These are phyloP conservation scores for Pecten maximus DNA, from an alignment of 2,888 invertebrate genomes.

Conservation along the genomic window DNA sequence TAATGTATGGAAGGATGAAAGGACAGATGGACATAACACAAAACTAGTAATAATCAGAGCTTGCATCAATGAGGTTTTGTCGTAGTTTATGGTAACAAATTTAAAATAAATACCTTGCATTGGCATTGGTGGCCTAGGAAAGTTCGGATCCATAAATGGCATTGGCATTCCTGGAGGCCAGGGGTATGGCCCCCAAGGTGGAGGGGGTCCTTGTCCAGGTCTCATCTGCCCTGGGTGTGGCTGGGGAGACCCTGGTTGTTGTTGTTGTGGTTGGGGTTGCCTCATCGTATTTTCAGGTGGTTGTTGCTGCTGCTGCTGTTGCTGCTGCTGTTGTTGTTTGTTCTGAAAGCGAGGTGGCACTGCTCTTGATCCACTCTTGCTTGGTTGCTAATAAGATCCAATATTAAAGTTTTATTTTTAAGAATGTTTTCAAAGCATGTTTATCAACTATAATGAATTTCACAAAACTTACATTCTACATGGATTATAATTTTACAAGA, in stretches of 20 bases:
- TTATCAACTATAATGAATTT: too few relatives aligned
- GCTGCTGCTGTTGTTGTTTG: slow-evolving; percentile 71
- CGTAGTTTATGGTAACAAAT: background rate
- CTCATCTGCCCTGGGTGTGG: slow-evolving; percentile 72
- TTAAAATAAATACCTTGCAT: slow-evolving; percentile 73
- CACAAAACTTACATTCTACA: too few relatives aligned
- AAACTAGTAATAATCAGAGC: background rate
- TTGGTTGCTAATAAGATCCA: slow-evolving; percentile 33
- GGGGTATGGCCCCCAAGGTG: slow-evolving; percentile 71
- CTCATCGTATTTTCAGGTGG: slow-evolving; percentile 51
- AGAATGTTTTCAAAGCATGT: too few relatives aligned
- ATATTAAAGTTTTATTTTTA: background rate
- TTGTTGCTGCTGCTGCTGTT: slow-evolving; percentile 55
- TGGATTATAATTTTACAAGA: too few relatives aligned
- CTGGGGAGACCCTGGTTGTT: slow-evolving; percentile 64
- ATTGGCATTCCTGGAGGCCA: slow-evolving; percentile 73
- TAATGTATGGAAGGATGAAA: too few relatives aligned
- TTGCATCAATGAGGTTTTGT: background rate
- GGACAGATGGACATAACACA: too few relatives aligned
- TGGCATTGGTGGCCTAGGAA: slow-evolving; percentile 77
- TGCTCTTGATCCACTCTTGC: slow-evolving; percentile 84
- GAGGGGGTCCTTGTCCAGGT: slow-evolving; percentile 78
- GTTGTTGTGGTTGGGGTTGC: slow-evolving; percentile 68
- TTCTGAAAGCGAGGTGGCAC: slow-evolving; percentile 88
- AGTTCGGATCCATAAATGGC: slow-evolving; percentile 72